phyloP scores from a whole-genome alignment of 2,888 invertebrate species.

The Isoperla grammatica region DNA sequence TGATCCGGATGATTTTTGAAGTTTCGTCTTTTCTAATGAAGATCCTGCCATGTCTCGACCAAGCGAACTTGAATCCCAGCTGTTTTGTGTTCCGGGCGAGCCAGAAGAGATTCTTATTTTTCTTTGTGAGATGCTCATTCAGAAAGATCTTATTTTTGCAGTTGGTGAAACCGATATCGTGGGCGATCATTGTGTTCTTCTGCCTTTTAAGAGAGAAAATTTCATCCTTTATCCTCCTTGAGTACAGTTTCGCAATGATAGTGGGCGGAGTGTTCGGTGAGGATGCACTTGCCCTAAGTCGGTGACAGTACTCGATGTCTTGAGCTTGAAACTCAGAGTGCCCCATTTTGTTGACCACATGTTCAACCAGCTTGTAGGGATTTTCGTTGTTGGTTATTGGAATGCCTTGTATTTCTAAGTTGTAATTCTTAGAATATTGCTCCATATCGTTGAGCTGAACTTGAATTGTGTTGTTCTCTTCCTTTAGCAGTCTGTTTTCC shows the following conservation, averaged over 20 bases:
- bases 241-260: neutral
- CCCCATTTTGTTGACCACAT: neutral
- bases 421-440: constrained; percentile 1
- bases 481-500: too few species aligned
- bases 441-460: neutral
- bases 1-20: neutral
- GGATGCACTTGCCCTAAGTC: neutral
- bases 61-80: neutral
- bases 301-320: neutral
- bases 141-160: neutral
- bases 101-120: too few species aligned
- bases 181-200: neutral
- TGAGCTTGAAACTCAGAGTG: neutral
- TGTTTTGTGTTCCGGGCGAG: neutral
- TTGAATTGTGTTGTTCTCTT: too few species aligned
- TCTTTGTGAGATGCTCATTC: neutral
- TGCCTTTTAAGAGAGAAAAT: neutral
- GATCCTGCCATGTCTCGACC: neutral
- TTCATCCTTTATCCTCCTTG: neutral
- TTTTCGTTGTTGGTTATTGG: neutral
- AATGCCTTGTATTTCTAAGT: neutral
- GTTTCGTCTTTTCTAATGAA: neutral
- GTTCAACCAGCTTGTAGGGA: neutral
- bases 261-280: neutral
- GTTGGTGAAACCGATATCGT: neutral